phyloP scores from a whole-genome alignment of 2,888 invertebrate genomes.

The Coelopa pilipes region DNA sequence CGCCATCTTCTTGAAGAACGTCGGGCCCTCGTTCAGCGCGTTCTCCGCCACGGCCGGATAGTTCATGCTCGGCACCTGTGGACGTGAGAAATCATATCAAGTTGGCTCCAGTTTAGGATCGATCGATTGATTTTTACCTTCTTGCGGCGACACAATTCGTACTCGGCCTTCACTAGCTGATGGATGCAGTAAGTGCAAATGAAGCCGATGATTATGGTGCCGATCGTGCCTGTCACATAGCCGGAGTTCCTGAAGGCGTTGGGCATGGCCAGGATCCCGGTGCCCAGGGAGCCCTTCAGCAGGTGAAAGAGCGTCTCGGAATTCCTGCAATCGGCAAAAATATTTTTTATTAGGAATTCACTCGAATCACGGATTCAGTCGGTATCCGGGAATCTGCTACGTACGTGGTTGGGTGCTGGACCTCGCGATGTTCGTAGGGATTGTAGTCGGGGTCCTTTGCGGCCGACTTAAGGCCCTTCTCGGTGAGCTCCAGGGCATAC shows the following conservation, averaged over 20 bases:
- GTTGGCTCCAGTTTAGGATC: background rate
- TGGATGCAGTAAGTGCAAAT: constrained; percentile 96
- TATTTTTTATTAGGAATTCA: background rate
- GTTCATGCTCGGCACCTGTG: constrained; percentile 73
- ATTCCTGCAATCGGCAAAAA: constrained; percentile 71
- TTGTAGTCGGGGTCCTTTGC: constrained; percentile 70
- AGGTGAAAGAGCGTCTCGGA: constrained; percentile 88
- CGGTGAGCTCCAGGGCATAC: constrained; percentile 62
- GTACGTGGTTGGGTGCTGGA: constrained; percentile 79
- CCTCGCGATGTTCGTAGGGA: constrained; percentile 75
- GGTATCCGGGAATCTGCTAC: constrained; percentile 51
- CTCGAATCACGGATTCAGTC: background rate
- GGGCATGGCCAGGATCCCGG: constrained; percentile 90
- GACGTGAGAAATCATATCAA: background rate
- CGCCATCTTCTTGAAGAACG: constrained; percentile 72
- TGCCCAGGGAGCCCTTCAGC: constrained; percentile 92
- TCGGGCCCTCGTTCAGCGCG: constrained; percentile 81
- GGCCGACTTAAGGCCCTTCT: constrained; percentile 56
- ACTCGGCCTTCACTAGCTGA: constrained; percentile 75
- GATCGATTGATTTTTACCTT: constrained; percentile 52
- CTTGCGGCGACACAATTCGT: constrained; percentile 71
- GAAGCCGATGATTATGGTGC: constrained; percentile 84
- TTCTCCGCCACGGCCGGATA: constrained; percentile 86
- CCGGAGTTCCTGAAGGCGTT: constrained; percentile 77
- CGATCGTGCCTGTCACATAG: constrained; percentile 76